These are phyloP conservation scores for Hippocampus guttulatus DNA, from an alignment of 2,113 vertebrate genomes.

Conservation along the genomic window DNA sequence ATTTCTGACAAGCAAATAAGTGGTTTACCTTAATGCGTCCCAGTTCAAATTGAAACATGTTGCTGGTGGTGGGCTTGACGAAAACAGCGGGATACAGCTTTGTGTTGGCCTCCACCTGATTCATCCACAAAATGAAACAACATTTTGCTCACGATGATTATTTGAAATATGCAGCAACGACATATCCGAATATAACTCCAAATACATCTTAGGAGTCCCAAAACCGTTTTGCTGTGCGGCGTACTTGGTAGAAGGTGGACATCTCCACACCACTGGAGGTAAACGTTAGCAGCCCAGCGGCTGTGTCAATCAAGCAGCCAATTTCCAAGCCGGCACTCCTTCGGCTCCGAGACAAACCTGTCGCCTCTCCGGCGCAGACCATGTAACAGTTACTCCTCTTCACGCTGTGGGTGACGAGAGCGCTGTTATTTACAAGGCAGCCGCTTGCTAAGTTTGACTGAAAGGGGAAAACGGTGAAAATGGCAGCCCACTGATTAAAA, in stretches of 20 bases:
- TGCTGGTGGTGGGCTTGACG: constrained; percentile 85
- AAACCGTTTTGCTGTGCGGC: constrained; percentile 4
- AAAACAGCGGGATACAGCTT: constrained; percentile 94
- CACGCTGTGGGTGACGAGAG: constrained; percentile 68
- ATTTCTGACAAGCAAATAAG: background rate
- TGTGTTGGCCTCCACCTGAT: constrained; percentile 88
- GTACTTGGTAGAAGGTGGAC: constrained; percentile 84
- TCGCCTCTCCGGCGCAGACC: constrained; percentile 91
- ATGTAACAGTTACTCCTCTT: constrained; percentile 93
- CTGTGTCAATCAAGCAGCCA: constrained; percentile 85
- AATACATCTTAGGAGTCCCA: background rate
- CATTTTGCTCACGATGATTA: background rate
- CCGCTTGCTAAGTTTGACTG: background rate
- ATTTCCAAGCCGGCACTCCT: constrained; percentile 87
- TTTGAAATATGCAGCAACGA: background rate
- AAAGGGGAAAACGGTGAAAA: background rate
- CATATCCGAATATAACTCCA: background rate
- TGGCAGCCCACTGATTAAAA: background rate
- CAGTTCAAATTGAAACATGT: constrained; percentile 92
- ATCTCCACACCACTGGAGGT: constrained; percentile 90
- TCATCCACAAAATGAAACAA: background rate
- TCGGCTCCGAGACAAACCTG: constrained; percentile 83
- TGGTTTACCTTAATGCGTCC: constrained; percentile 84
- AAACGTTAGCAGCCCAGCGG: constrained; percentile 87
- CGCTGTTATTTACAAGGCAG: background rate